Evolutionary conservation across 1,140 invertebrate genomes (phyloP), one percentile per base, ranked within the genome.

Genomic region (Ceratoteleas bidentatus): DNA sequence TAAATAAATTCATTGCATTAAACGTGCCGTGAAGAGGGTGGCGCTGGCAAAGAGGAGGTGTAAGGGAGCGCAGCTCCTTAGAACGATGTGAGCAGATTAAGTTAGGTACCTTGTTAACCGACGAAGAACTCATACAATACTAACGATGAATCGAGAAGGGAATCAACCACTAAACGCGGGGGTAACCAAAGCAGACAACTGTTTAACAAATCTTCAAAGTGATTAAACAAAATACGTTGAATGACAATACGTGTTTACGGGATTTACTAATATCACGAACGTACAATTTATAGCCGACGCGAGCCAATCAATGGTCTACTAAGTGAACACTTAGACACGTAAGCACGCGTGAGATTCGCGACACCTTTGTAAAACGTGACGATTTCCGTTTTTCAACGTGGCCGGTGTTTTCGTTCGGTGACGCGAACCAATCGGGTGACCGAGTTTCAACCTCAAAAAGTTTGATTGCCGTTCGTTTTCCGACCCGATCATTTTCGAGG

Each of bases 161-260:
- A 78, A 34, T 73, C 40, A 36, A 50, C 11, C 32, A 58, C 50
- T 5, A 38, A 50, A 53, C 13, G 14, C 52, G 64, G 60, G 49
- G 3, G 13, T 24, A 24, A 73, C 62, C 52, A 60, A 75, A 62
- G 24, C 15, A 14, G 38, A 54, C 36, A 62, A 74, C 73, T 84
- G 78, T 81, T 64, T 64, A 70, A 70, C 24, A 80, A 78, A 76
- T 65, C 77, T 79, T 70, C 81, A 78, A 84, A 78, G 33, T 57
- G 34, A 69, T 57, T 62, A 72, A n/a, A 58, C 86, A 84, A 87
- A 88, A 90, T 90, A 90, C 85, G 85, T 91, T 91, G 86, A 90
- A 89, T 88, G 90, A 91, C 90, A 91, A 91, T 91, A 91, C 87
- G 87, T 88, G 89, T 89, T 80, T 84, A 83, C 80, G 80, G 75